These are phyloP conservation scores for Hippoglossus stenolepis DNA, from an alignment of 2,113 vertebrate species.

Conservation along the genomic window DNA sequence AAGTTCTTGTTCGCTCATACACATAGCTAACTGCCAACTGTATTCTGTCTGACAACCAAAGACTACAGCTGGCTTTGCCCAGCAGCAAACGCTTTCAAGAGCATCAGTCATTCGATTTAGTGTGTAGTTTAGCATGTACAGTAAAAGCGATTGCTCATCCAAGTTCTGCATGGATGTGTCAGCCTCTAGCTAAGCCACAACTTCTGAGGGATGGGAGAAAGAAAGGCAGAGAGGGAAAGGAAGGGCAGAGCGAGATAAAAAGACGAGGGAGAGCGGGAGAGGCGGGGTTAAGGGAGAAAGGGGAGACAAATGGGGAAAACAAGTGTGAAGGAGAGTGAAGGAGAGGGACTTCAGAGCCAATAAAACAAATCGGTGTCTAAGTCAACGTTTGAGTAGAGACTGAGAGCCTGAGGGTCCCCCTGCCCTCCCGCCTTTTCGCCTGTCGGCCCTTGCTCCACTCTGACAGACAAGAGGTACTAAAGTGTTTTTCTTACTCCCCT, in stretches of 20 bases:
- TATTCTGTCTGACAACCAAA: constrained; percentile 67
- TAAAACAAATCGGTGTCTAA: constrained; percentile 72
- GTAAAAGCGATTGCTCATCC: constrained; percentile 72
- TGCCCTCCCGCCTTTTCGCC: constrained; percentile 39
- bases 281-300: constrained; percentile 6
- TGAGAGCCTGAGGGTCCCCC: constrained; percentile 46
- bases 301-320: constrained; percentile 70
- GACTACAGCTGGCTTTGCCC: constrained; percentile 62
- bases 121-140: constrained; percentile 72
- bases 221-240: constrained; percentile 34
- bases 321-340: constrained; percentile 74
- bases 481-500: constrained; percentile 66
- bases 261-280: background rate
- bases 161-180: constrained; percentile 67
- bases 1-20: constrained; percentile 40
- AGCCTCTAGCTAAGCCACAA: constrained; percentile 71
- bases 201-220: constrained; percentile 65
- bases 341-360: constrained; percentile 72
- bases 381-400: constrained; percentile 51
- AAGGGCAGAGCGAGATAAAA: constrained; percentile 46
- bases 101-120: constrained; percentile 70
- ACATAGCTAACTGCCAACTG: constrained; percentile 46
- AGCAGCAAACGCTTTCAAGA: constrained; percentile 68
- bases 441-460: constrained; percentile 47
- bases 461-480: constrained; percentile 59